Evolutionary conservation across 2,888 invertebrate genomes (phyloP), one percentile per base, ranked within the genome.

Genomic region (Trissolcus brochymenae): DNA sequence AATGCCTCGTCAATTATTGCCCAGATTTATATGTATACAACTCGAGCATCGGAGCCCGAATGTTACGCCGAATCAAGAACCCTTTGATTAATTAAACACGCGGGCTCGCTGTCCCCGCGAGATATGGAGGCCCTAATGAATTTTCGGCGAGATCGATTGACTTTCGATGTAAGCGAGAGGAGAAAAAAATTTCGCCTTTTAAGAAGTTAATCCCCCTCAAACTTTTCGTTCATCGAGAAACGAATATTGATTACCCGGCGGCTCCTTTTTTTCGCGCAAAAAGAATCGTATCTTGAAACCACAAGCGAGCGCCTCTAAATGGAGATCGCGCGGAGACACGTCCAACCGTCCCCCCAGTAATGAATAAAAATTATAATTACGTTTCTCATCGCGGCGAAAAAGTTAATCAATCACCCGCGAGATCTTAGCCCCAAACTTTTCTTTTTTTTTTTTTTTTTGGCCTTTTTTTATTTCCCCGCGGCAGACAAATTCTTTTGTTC

Each of bases 301-400:
- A 84, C 88, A 88, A 89, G 87, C 87, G 84, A 85, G 82, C 82
- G 83, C 81, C 82, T 84, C 81, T 82, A 85, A 87, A 87, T 87
- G 86, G 82, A 82, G 87, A 88, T 86, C 86, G 86, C 85, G 86
- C 55, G 51, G 82, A 85, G 78, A 76, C 77, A 77, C 76, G 71
- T 76, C 72, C 64, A 67, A 65, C 76, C 62, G 74, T 82, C 80
- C 79, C 81, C 77, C 80, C 67, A 82, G 83, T 88, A 89, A 88
- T 88, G 89, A 88, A 89, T 88, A 88, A 89, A 88, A 87, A 88
- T 88, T 88, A 88, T 89, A 89, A 89, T 88, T 89, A 87, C 88
- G 86, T 86, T 87, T 85, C 85, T 85, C 86, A 82, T 81, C 80
- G 80, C 79, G 79, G 70, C 64, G 71, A 85, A 84, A 82, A 87